Base-by-base conservation (phyloP, 1,140 invertebrate species). In the Berghia stephanieae region DNA sequence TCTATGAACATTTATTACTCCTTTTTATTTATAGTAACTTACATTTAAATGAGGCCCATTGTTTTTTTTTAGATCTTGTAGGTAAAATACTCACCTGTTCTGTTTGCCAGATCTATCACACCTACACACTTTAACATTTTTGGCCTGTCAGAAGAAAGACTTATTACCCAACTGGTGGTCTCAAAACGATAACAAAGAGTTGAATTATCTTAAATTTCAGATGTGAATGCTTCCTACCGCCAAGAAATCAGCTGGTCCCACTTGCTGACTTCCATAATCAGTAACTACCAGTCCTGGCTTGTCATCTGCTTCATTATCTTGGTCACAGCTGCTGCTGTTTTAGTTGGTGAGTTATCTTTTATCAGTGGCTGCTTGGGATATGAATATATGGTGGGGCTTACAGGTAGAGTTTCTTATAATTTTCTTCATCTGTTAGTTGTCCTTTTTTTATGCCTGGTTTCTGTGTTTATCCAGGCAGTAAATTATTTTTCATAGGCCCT, bases 201-300 rank as follows among this genome's bases (percentile, higher is more conserved):
- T 73, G 42, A 21, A n/a, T n/a, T n/a, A n/a, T n/a, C n/a, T n/a
- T n/a, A n/a, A n/a, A n/a, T n/a, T n/a, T 5, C 71, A 71, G 55
- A 40, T 18, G 16, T 24, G 46, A 31, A 52, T 60, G 49, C 5
- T 55, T 38, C n/a, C 24, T 76, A 80, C 75, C 67, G 76, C n/a
- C 75, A 78, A 75, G 79, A 83, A 31, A 74, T 81, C 3, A 83
- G 83, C 31, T 88, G 86, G 86, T 75, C 81, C 38, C 42, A 78
- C 34, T 70, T 88, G 38, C 49, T 88, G 36, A 38, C 68, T 0
- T 80, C 82, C 24, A 76, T 83, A 1, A 75, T 83, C 16, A 79
- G 81, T 63, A 85, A 83, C 70, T 85, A 87, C 68, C 85, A 85
- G 68, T 85, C 83, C 38, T 84, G 84, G 80, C 78, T 87, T 36